Evolutionary conservation across 2,797 vertebrate genomes (phyloP), one percentile per base, ranked within the genome.

Genomic region (Enteromius radiatus): DNA sequence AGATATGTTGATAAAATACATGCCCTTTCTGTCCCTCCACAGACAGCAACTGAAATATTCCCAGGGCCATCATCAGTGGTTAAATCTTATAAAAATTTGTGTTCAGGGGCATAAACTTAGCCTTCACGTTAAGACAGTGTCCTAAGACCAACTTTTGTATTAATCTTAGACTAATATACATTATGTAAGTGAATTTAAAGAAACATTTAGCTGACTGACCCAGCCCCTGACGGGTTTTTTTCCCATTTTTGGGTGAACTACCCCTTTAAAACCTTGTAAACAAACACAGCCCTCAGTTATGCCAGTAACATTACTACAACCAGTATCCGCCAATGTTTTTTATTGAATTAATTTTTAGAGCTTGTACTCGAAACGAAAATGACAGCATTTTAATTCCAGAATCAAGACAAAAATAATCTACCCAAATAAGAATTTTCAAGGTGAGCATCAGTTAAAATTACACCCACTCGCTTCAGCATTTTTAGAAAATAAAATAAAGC

Each of bases 341-440:
- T 21, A 83, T 84, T 85, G 64, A 78, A 61, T 79, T 17, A 2
- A 70, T 23, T 64, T 77, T 23, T 33, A 71, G 47, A 69, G 65
- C 43, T 64, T 47, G 28, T 21, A 54, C 54, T 77, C 12, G 1
- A 45, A 61, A 84, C 74, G 93, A 92, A 94, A 93, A 91, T 88
- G 92, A 89, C 87, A 89, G 87, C 91, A 78, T 91, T 87, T 84
- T 91, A 89, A 88, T 94, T 95, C 93, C 77, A 88, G 93, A 90
- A 90, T 87, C 78, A 90, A 94, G 92, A 95, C 92, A 94, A 94
- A 94, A 94, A 94, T 91, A 93, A 93, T 91, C 93, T 93, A 94
- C 92, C 47, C 28, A 92, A 92, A 93, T 91, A 92, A 93, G 93
- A 92, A 88, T 71, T 74, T 86, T 87, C 88, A 92, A 91, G 26